phyloP scores from a whole-genome alignment of 2,113 vertebrate species.

The Actinemys pallida region DNA sequence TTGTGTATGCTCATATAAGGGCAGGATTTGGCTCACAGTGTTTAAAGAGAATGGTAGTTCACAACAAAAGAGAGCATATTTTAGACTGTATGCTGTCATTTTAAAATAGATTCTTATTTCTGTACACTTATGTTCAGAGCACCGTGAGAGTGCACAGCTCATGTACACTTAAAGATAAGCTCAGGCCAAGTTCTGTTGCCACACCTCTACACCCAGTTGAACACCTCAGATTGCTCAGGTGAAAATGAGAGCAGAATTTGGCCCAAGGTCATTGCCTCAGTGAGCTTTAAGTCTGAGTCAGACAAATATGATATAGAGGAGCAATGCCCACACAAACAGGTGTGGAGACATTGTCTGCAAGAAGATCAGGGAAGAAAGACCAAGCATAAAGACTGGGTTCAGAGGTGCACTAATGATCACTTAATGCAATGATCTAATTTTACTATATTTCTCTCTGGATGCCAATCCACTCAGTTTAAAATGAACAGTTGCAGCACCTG shows the following conservation, averaged over 20 bases:
- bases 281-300: not conserved
- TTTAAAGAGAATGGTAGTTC: not conserved
- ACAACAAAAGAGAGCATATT: not conserved
- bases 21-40: not conserved
- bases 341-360: not conserved
- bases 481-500: not conserved
- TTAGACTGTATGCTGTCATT: not conserved
- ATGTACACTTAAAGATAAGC: not conserved
- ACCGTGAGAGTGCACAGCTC: not conserved
- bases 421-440: not conserved
- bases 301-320: too few relatives aligned
- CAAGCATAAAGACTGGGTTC: not conserved
- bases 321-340: not conserved
- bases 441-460: not conserved
- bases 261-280: not conserved
- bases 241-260: not conserved
- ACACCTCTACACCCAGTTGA: not conserved
- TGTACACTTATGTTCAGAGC: not conserved
- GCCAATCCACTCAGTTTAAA: not conserved
- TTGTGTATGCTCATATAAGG: not conserved
- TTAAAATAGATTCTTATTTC: not conserved
- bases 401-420: not conserved
- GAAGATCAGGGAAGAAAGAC: not conserved
- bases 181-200: not conserved
- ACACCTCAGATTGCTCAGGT: not conserved